phyloP scores from a whole-genome alignment of 2,113 vertebrate species.

The Zapornia atra region DNA sequence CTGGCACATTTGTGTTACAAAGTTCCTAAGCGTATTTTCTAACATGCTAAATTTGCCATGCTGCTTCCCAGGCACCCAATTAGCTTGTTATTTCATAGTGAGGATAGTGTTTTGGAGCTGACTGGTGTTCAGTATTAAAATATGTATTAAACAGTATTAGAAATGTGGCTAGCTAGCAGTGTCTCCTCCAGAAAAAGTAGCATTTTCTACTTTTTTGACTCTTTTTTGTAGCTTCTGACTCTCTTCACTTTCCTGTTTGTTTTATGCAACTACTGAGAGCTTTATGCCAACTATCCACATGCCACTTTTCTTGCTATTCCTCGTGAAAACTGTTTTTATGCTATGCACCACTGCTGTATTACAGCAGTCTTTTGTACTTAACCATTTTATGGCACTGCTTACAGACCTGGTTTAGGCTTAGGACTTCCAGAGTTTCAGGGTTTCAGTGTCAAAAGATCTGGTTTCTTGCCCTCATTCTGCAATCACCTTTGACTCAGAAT shows the following conservation, averaged over 20 bases:
- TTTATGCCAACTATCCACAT: neutral
- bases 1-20: neutral
- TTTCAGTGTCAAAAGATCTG: neutral
- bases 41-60: neutral
- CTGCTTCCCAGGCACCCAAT: neutral
- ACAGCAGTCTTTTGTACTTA: neutral
- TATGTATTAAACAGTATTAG: no score
- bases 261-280: neutral
- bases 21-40: neutral
- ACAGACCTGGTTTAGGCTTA: neutral
- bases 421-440: neutral
- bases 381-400: neutral
- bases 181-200: neutral
- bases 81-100: neutral
- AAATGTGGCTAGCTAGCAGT: neutral
- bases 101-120: neutral
- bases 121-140: neutral
- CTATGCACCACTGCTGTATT: neutral
- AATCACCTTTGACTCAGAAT: neutral
- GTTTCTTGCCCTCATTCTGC: neutral
- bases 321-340: neutral
- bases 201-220: neutral
- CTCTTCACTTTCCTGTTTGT: neutral
- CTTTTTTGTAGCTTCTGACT: no score
- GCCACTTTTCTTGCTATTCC: neutral